Evolutionary conservation across 2,888 invertebrate genomes (phyloP).

Genomic region (Epinotia brunnichana): DNA sequence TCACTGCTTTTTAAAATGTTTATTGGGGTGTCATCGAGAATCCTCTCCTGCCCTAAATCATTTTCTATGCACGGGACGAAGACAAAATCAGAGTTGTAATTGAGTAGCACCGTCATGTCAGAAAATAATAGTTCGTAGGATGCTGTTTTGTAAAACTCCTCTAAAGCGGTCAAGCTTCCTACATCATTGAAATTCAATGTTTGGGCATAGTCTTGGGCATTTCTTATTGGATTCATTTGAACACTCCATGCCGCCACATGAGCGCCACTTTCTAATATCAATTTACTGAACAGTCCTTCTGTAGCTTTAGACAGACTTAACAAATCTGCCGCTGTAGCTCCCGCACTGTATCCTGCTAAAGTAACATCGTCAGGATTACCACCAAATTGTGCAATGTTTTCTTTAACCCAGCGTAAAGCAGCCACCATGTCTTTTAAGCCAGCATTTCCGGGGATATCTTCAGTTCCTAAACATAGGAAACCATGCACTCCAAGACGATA

Average conservation of each 20-base stretch:
- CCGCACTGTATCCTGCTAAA: constrained; percentile 28
- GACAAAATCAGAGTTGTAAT: background rate
- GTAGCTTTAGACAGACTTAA: constrained; percentile 14
- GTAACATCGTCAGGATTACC: constrained; percentile 31
- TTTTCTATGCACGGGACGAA: constrained; percentile 25
- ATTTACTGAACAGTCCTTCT: constrained; percentile 21
- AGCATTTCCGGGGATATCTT: constrained; percentile 43
- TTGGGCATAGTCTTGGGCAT: constrained; percentile 6
- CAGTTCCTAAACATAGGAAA: constrained; percentile 43
- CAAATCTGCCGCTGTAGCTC: constrained; percentile 15
- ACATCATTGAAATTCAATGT: constrained; percentile 2
- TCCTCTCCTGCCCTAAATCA: constrained; percentile 48
- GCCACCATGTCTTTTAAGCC: constrained; percentile 29
- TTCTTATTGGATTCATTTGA: constrained; percentile 22
- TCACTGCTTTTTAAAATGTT: constrained; percentile 56
- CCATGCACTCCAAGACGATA: constrained; percentile 43
- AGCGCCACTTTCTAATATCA: constrained; percentile 17
- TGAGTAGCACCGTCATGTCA: background rate
- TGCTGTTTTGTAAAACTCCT: constrained; percentile 25
- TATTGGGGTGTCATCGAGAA: constrained; percentile 58
- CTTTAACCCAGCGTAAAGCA: constrained; percentile 28
- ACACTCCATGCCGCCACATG: constrained; percentile 26
- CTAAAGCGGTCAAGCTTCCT: background rate
- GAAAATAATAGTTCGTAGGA: constrained; percentile 16
- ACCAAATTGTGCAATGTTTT: constrained; percentile 25